Percentiles rank a stretch among this genome's conserved stretches.
phyloP scores from a whole-genome alignment of 2,888 invertebrate species.

The Oscheius sp. region DNA sequence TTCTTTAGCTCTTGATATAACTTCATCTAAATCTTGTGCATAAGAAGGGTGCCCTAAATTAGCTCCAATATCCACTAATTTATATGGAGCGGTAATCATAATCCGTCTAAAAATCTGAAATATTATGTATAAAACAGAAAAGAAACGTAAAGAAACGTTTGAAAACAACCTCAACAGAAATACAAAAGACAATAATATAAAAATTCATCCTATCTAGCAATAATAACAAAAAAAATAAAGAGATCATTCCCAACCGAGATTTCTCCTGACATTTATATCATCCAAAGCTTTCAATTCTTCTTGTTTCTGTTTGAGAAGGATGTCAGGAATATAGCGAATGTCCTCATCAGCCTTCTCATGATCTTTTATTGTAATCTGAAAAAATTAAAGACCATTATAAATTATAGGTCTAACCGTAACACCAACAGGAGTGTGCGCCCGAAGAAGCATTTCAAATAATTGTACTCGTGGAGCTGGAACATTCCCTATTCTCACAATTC shows the following conservation, averaged over 20 bases:
- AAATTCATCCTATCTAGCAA: slow-evolving; percentile 1
- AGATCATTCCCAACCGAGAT: slow-evolving; percentile 67
- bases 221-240: background rate
- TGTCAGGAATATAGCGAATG: slow-evolving; percentile 66
- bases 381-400: background rate
- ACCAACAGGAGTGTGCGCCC: slow-evolving; percentile 63
- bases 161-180: background rate
- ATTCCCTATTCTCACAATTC: slow-evolving; percentile 33
- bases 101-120: background rate
- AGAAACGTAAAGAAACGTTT: background rate
- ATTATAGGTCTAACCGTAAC: slow-evolving; percentile 44
- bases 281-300: slow-evolving; percentile 66
- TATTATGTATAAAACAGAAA: background rate
- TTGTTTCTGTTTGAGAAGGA: slow-evolving; percentile 62
- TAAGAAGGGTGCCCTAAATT: slow-evolving; percentile 64
- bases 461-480: slow-evolving; percentile 62
- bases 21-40: slow-evolving; percentile 54
- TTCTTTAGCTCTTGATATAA: slow-evolving; percentile 59
- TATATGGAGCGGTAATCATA: slow-evolving; percentile 36
- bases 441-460: slow-evolving; percentile 57
- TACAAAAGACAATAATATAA: background rate
- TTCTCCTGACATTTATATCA: slow-evolving; percentile 62
- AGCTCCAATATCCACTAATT: slow-evolving; percentile 67
- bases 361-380: slow-evolving; percentile 62
- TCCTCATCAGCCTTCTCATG: slow-evolving; percentile 67